Percentiles rank a stretch among this genome's conserved stretches.
These are phyloP conservation scores for Atta cephalotes DNA, from an alignment of 1,140 invertebrate species.

Conservation along the genomic window DNA sequence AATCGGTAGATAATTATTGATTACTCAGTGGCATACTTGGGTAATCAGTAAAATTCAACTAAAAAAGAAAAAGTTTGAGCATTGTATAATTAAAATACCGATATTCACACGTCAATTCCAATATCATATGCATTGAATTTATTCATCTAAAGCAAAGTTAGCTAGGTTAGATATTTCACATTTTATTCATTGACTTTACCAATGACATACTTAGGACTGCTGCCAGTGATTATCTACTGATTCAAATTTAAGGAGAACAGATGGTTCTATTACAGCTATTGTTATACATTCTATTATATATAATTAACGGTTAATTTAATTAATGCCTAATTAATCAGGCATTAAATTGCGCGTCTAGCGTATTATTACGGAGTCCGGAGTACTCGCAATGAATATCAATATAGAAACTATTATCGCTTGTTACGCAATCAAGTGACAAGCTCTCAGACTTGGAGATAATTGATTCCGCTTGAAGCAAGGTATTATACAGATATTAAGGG, in stretches of 20 bases:
- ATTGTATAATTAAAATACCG: too few species aligned
- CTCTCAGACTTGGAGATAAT: slow-evolving; percentile 14
- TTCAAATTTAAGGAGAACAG: not conserved
- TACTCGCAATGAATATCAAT: slow-evolving; percentile 35
- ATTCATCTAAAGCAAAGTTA: too few species aligned
- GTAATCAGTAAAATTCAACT: too few species aligned
- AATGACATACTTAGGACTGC: too few species aligned
- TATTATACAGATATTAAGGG: not conserved
- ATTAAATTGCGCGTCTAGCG: slow-evolving; percentile 29
- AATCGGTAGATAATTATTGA: too few species aligned
- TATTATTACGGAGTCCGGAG: slow-evolving; percentile 11
- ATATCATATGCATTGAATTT: too few species aligned
- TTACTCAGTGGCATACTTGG: too few species aligned
- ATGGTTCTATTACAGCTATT: not conserved
- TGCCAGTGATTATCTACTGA: too few species aligned
- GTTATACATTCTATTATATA: not conserved
- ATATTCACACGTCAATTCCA: too few species aligned
- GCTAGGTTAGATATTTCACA: too few species aligned
- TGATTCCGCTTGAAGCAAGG: slow-evolving; percentile 5
- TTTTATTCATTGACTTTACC: too few species aligned
- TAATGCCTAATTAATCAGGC: slow-evolving; percentile 31
- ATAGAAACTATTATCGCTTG: slow-evolving; percentile 2
- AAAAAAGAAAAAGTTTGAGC: too few species aligned
- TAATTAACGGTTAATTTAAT: slow-evolving; percentile 41
- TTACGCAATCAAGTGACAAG: slow-evolving; percentile 31